Conservation (phyloP, 2,113 vertebrate species). For the Cynoglossus semilaevis region DNA sequence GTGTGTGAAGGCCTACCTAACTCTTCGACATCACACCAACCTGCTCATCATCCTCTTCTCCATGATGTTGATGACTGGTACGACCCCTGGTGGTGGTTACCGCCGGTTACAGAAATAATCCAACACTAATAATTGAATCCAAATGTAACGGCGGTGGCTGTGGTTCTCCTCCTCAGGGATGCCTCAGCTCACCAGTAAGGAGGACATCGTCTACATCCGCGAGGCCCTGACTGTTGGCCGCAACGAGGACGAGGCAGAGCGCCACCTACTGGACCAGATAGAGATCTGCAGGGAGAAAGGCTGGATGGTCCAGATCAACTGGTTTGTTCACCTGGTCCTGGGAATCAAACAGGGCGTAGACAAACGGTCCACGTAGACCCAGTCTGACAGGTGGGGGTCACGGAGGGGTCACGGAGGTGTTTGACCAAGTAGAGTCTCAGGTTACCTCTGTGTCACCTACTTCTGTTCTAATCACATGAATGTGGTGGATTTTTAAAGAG, state of each 20-base stretch:
- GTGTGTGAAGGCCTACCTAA: conserved; percentile 92
- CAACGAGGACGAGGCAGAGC: conserved; percentile 89
- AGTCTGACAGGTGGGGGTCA: too few relatives aligned
- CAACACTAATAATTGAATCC: too few relatives aligned
- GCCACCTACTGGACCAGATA: conserved; percentile 95
- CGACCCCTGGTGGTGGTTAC: neutral
- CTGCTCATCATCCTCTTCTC: conserved; percentile 97
- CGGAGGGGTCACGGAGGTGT: too few relatives aligned
- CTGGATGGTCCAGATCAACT: conserved; percentile 98
- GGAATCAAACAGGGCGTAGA: conserved; percentile 97
- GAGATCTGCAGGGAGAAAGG: conserved; percentile 98
- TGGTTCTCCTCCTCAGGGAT: conserved; percentile 73
- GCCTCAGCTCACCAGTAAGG: conserved; percentile 96
- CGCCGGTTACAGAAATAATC: too few relatives aligned
- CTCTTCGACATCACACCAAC: conserved; percentile 95
- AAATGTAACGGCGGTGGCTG: too few relatives aligned
- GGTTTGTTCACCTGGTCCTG: conserved; percentile 96
- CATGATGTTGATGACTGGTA: conserved; percentile 98
- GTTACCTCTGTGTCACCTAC: too few relatives aligned
- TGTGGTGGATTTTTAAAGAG: too few relatives aligned
- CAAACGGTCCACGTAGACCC: conserved; percentile 87
- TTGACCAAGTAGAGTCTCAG: too few relatives aligned
- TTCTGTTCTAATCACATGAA: too few relatives aligned
- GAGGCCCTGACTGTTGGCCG: conserved; percentile 93
- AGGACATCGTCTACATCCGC: conserved; percentile 96